Conservation (phyloP, 2,797 vertebrate genomes). For the Anniella stebbinsi region DNA sequence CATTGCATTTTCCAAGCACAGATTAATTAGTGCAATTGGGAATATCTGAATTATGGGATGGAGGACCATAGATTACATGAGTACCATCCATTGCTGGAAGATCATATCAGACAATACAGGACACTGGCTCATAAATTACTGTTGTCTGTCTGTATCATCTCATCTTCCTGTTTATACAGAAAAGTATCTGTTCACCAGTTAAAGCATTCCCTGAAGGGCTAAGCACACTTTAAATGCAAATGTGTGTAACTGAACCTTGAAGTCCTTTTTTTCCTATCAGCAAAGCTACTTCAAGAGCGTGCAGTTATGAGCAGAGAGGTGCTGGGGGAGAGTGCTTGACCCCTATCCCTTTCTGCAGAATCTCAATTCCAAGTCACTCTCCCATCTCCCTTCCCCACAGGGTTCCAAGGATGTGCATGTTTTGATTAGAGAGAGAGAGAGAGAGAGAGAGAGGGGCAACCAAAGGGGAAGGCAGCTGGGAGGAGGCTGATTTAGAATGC, state of each 20-base stretch:
- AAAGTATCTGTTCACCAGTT: slow-evolving; percentile 13
- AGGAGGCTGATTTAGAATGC: background rate
- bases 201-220: background rate
- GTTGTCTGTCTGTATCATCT: slow-evolving; percentile 18
- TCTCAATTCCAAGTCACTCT: background rate
- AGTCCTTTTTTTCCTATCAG: background rate
- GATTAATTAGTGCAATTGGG: slow-evolving; percentile 23
- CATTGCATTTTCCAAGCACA: slow-evolving; percentile 30
- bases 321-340: background rate
- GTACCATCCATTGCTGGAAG: background rate
- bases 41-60: slow-evolving; percentile 12
- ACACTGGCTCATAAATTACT: slow-evolving; percentile 24
- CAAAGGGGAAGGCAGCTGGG: background rate
- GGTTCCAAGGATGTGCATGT: background rate
- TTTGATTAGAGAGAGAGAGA: too few relatives aligned
- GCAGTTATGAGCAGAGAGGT: background rate
- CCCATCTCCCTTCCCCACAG: background rate
- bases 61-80: background rate
- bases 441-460: too few relatives aligned
- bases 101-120: background rate
- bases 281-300: background rate
- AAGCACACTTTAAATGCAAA: background rate
- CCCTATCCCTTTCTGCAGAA: background rate
- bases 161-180: background rate
- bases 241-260: background rate